A percentile compares a stretch with the other conserved stretches of the same genome.
These are phyloP conservation scores for Villa cingulata DNA, from an alignment of 2,888 invertebrate species.

Conservation along the genomic window DNA sequence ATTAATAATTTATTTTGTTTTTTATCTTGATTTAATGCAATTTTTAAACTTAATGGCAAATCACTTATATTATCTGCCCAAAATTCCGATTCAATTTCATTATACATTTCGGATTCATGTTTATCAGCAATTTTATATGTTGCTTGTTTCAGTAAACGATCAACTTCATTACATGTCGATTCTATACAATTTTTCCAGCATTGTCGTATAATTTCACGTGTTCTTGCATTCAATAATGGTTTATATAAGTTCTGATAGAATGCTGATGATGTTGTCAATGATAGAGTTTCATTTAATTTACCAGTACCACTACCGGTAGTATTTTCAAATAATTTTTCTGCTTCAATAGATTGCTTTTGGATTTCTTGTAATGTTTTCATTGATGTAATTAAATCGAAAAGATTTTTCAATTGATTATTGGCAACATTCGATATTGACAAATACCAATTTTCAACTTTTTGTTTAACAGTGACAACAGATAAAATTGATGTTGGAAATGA, in stretches of 20 bases:
- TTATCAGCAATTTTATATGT: too few species aligned
- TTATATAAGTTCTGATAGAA: slow-evolving; percentile 64
- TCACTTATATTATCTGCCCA: slow-evolving; percentile 56
- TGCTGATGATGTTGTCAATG: slow-evolving; percentile 43
- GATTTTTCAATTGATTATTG: slow-evolving; percentile 42
- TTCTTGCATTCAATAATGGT: slow-evolving; percentile 54
- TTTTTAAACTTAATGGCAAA: slow-evolving; percentile 37
- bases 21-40: slow-evolving; percentile 29
- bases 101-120: slow-evolving; percentile 4
- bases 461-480: slow-evolving; percentile 29
- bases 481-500: slow-evolving; percentile 23
- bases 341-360: slow-evolving; percentile 51
- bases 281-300: slow-evolving; percentile 45
- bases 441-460: slow-evolving; percentile 48
- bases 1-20: slow-evolving; percentile 42
- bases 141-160: slow-evolving; percentile 31
- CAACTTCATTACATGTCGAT: slow-evolving; percentile 35
- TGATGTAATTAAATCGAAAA: slow-evolving; percentile 51
- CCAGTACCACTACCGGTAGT: too few species aligned
- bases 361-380: slow-evolving; percentile 60
- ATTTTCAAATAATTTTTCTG: slow-evolving; percentile 45
- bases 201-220: slow-evolving; percentile 44
- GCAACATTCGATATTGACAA: slow-evolving; percentile 46
- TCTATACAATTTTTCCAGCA: slow-evolving; percentile 32
- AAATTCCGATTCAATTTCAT: slow-evolving; percentile 24